Conservation (phyloP, 2,888 invertebrate genomes). For the Pachycephus smyrnensis region DNA sequence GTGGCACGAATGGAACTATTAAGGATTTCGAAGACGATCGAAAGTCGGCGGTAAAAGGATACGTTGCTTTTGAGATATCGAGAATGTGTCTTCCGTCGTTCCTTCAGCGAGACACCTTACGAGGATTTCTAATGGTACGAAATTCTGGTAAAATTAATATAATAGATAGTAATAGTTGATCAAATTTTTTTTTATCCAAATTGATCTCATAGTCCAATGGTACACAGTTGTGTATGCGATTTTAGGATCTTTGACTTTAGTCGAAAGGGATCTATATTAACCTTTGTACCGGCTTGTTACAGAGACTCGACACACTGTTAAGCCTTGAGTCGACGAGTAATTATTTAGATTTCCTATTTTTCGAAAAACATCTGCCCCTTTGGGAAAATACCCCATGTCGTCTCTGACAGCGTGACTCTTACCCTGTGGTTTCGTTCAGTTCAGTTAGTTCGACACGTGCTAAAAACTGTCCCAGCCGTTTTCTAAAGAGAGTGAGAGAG, state of each 20-base stretch:
- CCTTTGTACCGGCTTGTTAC: not conserved
- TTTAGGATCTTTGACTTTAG: not conserved
- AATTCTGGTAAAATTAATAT: not conserved
- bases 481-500: not conserved
- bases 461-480: slow-evolving; percentile 24
- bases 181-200: not conserved
- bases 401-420: not conserved
- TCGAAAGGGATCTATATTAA: not conserved
- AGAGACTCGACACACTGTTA: not conserved
- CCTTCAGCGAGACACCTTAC: not conserved
- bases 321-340: slow-evolving; percentile 1
- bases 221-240: not conserved
- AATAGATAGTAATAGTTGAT: not conserved
- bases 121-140: not conserved
- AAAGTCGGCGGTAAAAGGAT: not conserved
- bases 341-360: slow-evolving; percentile 1
- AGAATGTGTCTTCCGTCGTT: not conserved
- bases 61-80: not conserved
- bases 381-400: not conserved
- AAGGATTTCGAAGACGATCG: not conserved
- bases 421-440: not conserved
- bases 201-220: not conserved
- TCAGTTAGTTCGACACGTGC: slow-evolving; percentile 29
- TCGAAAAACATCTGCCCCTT: not conserved
- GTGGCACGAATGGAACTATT: not conserved